Conservation (phyloP, 2,797 vertebrate genomes). For the Acipenser ruthenus region DNA sequence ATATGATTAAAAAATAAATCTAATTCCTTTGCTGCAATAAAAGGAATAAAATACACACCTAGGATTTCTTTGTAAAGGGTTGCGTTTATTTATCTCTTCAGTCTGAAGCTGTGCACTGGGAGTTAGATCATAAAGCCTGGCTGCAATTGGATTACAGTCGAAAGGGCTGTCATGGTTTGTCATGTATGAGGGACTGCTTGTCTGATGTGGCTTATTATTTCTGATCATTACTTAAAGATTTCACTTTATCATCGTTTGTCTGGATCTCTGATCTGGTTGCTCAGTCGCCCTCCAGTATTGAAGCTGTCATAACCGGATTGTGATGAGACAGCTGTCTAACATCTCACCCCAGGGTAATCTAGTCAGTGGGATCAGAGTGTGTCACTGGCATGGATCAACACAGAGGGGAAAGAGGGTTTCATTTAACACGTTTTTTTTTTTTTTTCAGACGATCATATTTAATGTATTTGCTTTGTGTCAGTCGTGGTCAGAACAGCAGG, state of each 20-base stretch:
- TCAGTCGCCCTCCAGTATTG: slow-evolving; percentile 42
- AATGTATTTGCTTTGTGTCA: too few relatives aligned
- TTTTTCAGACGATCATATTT: too few relatives aligned
- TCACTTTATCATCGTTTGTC: slow-evolving; percentile 64
- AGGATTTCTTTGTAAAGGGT: slow-evolving; percentile 42
- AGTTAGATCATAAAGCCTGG: slow-evolving; percentile 58
- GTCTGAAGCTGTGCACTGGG: slow-evolving; percentile 25
- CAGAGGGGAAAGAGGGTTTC: too few relatives aligned
- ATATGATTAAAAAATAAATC: slow-evolving; percentile 51
- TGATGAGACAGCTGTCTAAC: background rate
- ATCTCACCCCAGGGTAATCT: too few relatives aligned
- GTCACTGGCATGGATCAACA: too few relatives aligned
- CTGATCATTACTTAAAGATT: slow-evolving; percentile 55
- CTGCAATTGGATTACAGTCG: slow-evolving; percentile 33
- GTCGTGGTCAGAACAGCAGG: too few relatives aligned
- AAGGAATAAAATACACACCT: slow-evolving; percentile 42
- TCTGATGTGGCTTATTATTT: slow-evolving; percentile 44
- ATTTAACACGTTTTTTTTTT: too few relatives aligned
- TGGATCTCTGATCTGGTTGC: slow-evolving; percentile 26
- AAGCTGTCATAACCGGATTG: slow-evolving; percentile 31
- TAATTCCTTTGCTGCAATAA: slow-evolving; percentile 33
- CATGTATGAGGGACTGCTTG: slow-evolving; percentile 49
- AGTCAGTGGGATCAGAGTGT: too few relatives aligned
- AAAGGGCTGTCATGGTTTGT: slow-evolving; percentile 48
- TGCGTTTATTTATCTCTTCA: slow-evolving; percentile 54